phyloP scores from a whole-genome alignment of 2,888 invertebrate genomes.

The Zelleria hepariella region DNA sequence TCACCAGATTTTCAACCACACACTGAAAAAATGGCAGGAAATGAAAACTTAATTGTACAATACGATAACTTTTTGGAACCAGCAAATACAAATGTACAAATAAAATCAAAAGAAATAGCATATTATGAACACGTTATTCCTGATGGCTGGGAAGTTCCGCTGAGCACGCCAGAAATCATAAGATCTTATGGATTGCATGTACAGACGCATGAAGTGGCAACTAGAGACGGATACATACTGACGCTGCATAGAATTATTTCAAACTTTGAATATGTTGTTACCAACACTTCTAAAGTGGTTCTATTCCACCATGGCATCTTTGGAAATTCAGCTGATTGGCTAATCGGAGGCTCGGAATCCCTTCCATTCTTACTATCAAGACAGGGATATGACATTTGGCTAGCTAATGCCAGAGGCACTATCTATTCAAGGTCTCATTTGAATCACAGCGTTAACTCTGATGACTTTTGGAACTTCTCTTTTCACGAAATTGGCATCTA shows the following conservation, averaged over 20 bases:
- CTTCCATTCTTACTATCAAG: slow-evolving; percentile 5
- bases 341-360: neutral
- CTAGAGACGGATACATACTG: neutral
- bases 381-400: slow-evolving; percentile 65
- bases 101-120: neutral
- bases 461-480: slow-evolving; percentile 36
- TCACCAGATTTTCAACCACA: neutral
- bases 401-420: slow-evolving; percentile 49
- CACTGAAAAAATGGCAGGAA: neutral
- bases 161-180: neutral
- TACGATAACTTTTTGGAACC: no score
- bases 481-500: slow-evolving; percentile 40
- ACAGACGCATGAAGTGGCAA: neutral
- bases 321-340: slow-evolving; percentile 7
- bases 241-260: neutral
- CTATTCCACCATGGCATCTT: slow-evolving; percentile 6
- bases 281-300: neutral
- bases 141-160: no score
- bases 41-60: neutral
- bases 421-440: slow-evolving; percentile 29
- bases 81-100: neutral
- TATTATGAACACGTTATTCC: no score
- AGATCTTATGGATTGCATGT: neutral
- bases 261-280: neutral
- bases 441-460: slow-evolving; percentile 12